phyloP scores from a whole-genome alignment of 2,113 vertebrate genomes.

The Acanthisitta chloris region DNA sequence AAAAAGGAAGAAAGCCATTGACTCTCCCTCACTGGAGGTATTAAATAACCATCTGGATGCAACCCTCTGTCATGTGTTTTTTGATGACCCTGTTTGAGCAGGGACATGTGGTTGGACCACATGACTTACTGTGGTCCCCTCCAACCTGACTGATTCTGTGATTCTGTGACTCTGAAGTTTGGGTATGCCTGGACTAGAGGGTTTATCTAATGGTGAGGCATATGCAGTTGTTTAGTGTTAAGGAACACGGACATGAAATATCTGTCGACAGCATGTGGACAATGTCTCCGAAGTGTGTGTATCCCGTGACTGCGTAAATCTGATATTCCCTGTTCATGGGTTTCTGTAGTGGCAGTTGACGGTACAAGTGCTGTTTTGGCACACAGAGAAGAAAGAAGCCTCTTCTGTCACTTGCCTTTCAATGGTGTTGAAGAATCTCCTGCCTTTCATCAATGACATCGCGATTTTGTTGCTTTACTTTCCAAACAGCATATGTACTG shows the following conservation, averaged over 20 bases:
- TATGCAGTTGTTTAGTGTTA: not conserved
- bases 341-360: not conserved
- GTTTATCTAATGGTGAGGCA: not conserved
- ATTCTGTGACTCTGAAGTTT: not conserved
- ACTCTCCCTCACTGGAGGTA: too few relatives aligned
- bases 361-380: not conserved
- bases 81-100: too few relatives aligned
- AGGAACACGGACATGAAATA: not conserved
- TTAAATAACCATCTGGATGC: too few relatives aligned
- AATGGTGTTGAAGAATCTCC: not conserved
- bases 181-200: not conserved
- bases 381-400: not conserved
- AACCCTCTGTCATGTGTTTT: too few relatives aligned
- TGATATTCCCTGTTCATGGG: not conserved
- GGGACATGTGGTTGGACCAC: too few relatives aligned
- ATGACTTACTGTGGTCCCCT: too few relatives aligned
- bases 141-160: too few relatives aligned
- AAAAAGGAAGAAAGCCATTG: fast-evolving
- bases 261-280: not conserved
- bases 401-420: not conserved
- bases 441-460: not conserved
- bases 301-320: not conserved
- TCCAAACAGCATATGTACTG: not conserved
- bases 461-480: not conserved
- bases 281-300: not conserved